These are phyloP conservation scores for Aythya baeri DNA, from an alignment of 2,113 vertebrate genomes.

Conservation along the genomic window DNA sequence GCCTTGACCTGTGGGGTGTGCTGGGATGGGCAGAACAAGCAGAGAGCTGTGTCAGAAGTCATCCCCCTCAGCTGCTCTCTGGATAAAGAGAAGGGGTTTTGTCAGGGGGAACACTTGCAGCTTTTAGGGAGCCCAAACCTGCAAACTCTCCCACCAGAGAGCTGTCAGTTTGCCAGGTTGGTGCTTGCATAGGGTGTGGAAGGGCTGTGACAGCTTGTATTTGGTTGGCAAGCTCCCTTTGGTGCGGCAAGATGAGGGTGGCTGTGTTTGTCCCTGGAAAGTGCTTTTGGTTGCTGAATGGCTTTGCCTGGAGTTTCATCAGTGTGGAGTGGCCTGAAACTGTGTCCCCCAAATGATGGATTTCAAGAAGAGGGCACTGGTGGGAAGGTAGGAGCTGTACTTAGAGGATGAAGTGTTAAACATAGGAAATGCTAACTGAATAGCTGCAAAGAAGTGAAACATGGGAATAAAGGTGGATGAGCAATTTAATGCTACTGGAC, in stretches of 20 bases:
- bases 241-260: background rate
- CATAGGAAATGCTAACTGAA: background rate
- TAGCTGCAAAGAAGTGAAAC: background rate
- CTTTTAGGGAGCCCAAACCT: rapidly evolving
- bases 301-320: background rate
- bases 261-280: background rate
- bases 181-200: background rate
- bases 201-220: too few relatives aligned
- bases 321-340: background rate
- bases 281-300: background rate
- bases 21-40: background rate
- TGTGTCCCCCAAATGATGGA: background rate
- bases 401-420: background rate
- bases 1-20: background rate
- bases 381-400: background rate
- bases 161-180: background rate
- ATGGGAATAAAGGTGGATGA: background rate
- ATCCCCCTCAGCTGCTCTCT: background rate
- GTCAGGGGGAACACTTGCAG: background rate
- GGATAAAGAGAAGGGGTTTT: background rate
- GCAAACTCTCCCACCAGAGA: background rate
- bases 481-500: background rate
- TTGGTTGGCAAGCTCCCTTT: background rate
- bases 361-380: background rate
- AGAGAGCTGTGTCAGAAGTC: background rate